Percentiles rank a stretch among this genome's conserved stretches.
These are phyloP conservation scores for Acrobeloides nanus DNA, from an alignment of 2,888 invertebrate species.

Conservation along the genomic window DNA sequence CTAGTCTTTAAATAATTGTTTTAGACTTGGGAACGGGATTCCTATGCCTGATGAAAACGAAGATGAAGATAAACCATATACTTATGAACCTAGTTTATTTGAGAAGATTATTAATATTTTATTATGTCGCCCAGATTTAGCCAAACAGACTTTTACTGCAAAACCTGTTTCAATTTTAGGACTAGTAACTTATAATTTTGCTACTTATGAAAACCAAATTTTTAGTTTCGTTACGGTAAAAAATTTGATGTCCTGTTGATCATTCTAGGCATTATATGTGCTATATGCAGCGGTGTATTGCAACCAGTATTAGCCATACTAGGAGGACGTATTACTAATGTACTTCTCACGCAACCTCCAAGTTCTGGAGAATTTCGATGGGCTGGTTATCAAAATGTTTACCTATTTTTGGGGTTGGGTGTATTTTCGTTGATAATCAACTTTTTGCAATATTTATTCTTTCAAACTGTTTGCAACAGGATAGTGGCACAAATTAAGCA, in stretches of 20 bases:
- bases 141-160: constrained; percentile 12
- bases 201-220: too few species aligned
- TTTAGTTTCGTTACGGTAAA: constrained; percentile 8
- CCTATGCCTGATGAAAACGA: too few species aligned
- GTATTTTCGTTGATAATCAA: constrained; percentile 3
- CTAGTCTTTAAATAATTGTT: too few species aligned
- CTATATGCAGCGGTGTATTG: constrained; percentile 9
- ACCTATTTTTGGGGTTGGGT: neutral
- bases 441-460: constrained; percentile 3
- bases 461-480: constrained; percentile 12
- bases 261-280: constrained; percentile 6
- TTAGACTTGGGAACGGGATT: too few species aligned
- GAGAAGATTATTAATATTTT: constrained; percentile 16
- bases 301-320: constrained; percentile 12
- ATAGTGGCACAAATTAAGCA: constrained; percentile 11
- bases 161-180: neutral
- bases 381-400: constrained; percentile 1
- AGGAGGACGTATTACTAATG: constrained; percentile 10
- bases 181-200: neutral
- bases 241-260: constrained; percentile 10
- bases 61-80: too few species aligned
- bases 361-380: too few species aligned
- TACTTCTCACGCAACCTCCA: too few species aligned
- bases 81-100: constrained; percentile 9
- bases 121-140: constrained; percentile 15